phyloP scores from a whole-genome alignment of 2,797 vertebrate genomes.

The Sebastes minor region DNA sequence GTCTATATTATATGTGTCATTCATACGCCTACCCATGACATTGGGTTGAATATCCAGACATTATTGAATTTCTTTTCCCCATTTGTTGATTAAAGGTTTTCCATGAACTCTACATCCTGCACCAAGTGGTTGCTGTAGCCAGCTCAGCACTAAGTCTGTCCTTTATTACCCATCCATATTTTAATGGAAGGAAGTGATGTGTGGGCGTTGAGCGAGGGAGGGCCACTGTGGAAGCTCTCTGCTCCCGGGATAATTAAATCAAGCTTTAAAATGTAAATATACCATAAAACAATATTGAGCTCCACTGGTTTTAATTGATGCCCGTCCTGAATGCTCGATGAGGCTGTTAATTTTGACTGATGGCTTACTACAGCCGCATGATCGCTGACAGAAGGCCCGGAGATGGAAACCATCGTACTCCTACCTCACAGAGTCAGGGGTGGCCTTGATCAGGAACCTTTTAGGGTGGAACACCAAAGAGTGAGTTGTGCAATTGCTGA shows the following conservation, averaged over 20 bases:
- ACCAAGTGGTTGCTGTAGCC: conserved; percentile 3
- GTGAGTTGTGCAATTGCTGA: not conserved
- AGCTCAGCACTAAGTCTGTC: conserved; percentile 46
- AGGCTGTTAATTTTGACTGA: conserved; percentile 79
- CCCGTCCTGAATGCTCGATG: conserved; percentile 67
- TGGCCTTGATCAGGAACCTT: not conserved
- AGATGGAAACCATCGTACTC: conserved; percentile 25
- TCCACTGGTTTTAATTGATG: conserved; percentile 79
- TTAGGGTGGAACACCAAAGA: not conserved
- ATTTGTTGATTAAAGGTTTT: not conserved
- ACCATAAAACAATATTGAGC: conserved; percentile 82
- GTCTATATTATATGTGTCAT: too few species aligned
- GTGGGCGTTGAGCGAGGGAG: conserved; percentile 59
- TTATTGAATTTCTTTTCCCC: not conserved
- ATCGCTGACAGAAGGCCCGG: conserved; percentile 52
- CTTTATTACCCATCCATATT: conserved; percentile 50
- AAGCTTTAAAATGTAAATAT: conserved; percentile 83
- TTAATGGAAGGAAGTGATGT: conserved; percentile 65
- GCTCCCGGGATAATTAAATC: conserved; percentile 77
- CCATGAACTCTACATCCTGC: not conserved
- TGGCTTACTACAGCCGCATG: conserved; percentile 56
- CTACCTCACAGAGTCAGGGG: conserved; percentile 3
- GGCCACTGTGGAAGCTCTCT: conserved; percentile 55
- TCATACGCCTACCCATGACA: too few species aligned
- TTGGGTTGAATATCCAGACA: not conserved